These are phyloP conservation scores for Nicator chloris DNA, from an alignment of 2,113 vertebrate genomes.

Conservation along the genomic window DNA sequence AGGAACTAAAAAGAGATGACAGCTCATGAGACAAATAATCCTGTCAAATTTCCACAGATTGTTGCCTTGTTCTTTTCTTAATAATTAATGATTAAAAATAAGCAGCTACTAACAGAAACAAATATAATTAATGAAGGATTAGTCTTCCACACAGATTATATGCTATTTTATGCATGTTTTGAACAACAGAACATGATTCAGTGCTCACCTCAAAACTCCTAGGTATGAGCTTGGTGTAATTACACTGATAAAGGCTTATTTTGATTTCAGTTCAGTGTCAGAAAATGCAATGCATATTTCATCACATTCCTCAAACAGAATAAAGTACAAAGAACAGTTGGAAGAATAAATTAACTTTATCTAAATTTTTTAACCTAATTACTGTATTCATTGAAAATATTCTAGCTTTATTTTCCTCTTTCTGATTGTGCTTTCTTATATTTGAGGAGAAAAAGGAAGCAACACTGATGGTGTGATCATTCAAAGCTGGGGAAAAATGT, in stretches of 20 bases:
- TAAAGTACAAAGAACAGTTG: constrained; percentile 40
- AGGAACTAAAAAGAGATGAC: not conserved
- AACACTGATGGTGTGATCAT: not conserved
- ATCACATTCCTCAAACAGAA: constrained; percentile 58
- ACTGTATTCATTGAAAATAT: constrained; percentile 30
- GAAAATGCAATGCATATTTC: constrained; percentile 59
- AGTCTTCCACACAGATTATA: constrained; percentile 1
- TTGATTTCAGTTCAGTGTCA: constrained; percentile 48
- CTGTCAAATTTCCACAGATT: not conserved
- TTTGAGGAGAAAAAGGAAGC: not conserved
- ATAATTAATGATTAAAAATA: constrained; percentile 5
- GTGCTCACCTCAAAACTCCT: not conserved
- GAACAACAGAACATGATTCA: not conserved
- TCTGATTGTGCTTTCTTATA: not conserved
- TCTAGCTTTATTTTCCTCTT: not conserved
- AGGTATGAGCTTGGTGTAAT: constrained; percentile 47
- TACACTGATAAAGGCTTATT: constrained; percentile 68
- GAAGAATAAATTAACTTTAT: constrained; percentile 63
- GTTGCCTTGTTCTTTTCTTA: not conserved
- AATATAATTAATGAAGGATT: constrained; percentile 29
- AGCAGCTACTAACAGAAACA: not conserved
- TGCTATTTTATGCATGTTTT: not conserved
- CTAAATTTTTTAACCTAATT: constrained; percentile 47
- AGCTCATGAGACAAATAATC: not conserved
- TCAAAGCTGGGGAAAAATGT: not conserved